Percentiles rank a stretch among this genome's conserved stretches.
These are phyloP conservation scores for Sarcophaga variegata DNA, from an alignment of 2,888 invertebrate species.

Conservation along the genomic window DNA sequence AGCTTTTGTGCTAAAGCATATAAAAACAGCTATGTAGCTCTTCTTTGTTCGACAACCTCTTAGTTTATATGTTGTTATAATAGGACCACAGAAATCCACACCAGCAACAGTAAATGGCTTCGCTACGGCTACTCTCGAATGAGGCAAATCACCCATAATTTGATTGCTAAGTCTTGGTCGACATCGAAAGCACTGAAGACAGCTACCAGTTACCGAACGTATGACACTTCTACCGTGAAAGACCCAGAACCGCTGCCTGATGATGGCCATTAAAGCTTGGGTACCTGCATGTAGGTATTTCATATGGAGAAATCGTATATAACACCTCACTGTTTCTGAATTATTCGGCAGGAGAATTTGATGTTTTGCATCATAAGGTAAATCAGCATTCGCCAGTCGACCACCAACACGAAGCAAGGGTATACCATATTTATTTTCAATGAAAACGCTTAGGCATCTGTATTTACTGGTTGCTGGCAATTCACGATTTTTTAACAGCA, in stretches of 20 bases:
- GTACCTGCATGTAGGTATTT: constrained; percentile 42
- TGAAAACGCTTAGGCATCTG: constrained; percentile 25
- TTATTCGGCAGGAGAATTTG: constrained; percentile 35
- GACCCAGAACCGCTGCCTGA: constrained; percentile 60
- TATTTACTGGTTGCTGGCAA: background rate
- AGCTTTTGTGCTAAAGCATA: constrained; percentile 10
- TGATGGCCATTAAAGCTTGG: constrained; percentile 50
- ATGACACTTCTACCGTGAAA: constrained; percentile 40
- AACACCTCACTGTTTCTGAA: constrained; percentile 15
- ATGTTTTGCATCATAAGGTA: constrained; percentile 45
- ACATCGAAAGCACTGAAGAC: constrained; percentile 57
- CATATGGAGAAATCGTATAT: constrained; percentile 34
- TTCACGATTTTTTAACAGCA: background rate
- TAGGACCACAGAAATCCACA: constrained; percentile 49
- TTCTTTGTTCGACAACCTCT: constrained; percentile 2
- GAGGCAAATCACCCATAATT: constrained; percentile 59
- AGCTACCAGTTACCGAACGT: background rate
- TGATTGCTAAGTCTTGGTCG: constrained; percentile 49
- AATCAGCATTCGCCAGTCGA: constrained; percentile 31
- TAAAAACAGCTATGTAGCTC: background rate
- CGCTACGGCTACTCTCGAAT: constrained; percentile 45
- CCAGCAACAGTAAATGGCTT: constrained; percentile 55
- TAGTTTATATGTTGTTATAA: constrained; percentile 31
- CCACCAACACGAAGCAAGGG: constrained; percentile 47
- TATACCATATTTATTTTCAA: constrained; percentile 27